Base-by-base conservation (phyloP, 23 tunicate genomes). In the Ascidia mentula region DNA sequence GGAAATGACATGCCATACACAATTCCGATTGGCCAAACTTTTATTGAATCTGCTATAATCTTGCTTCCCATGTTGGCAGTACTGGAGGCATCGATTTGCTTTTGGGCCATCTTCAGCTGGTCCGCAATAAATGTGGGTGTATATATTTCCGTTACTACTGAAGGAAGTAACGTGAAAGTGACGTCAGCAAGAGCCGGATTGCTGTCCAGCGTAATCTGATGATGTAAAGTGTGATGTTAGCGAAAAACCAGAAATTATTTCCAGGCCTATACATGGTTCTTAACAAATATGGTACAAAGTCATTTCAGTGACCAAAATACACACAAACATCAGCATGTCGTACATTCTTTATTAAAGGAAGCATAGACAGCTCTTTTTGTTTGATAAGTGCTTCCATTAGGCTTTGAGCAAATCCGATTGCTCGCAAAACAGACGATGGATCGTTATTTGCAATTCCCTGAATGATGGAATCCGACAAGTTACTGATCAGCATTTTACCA, bases 1-100 rank as follows among this genome's bases (percentile, higher is more conserved):
- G 89, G 80, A 12, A 90, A 38, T 40, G 86, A 77, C 42, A 90
- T 45, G 36, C 96, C 96, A 46, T 74, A 74, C 35, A 90, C 86
- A 60, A 60, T 84, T 15, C 80, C 75, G 36, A 22, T 18, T 32
- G 95, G 88, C 46, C 81, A 34, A 20, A 89, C 59, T 12, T 31
- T 1, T 26, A 90, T 31, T n/a, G 88, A 73, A 39, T 79, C 82
- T 71, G 74, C 24, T 70, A 28, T 3, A 34, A 80, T 12, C 28
- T 80, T 34, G 46, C 59, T 65, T 38, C 72, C 59, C 32, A 38
- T 69, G 60, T 18, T 69, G 13, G 35, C 34, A n/a, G 0, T 18
- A 33, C 6, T 69, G 0, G 9, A 13, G 31, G 69, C 40, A 34
- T 80, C 76, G 18, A 22, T 37, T 26, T 24, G 24, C 30, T 69